Evolutionary conservation across 2,797 vertebrate genomes (phyloP).

Genomic region (Megalops cyprinoides): DNA sequence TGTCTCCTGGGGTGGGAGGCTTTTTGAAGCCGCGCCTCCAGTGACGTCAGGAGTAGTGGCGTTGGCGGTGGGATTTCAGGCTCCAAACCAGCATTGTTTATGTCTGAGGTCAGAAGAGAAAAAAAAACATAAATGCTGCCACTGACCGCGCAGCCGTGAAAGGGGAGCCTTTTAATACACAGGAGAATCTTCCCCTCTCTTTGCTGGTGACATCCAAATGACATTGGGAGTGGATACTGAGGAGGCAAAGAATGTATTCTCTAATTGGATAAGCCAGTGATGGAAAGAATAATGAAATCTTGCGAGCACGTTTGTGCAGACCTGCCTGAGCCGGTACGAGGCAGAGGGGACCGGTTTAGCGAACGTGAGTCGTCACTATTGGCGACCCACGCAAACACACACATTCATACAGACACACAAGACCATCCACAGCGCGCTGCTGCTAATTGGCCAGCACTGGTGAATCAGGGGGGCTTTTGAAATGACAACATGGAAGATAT

Average conservation of each 20-base stretch:
- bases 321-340: slow-evolving; percentile 16
- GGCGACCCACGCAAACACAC: too few species aligned
- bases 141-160: not conserved
- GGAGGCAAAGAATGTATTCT: slow-evolving; percentile 33
- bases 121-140: not conserved
- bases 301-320: slow-evolving; percentile 15
- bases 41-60: not conserved
- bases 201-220: slow-evolving; percentile 34
- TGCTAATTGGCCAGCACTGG: not conserved
- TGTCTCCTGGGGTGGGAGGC: not conserved
- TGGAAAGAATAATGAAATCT: slow-evolving; percentile 29
- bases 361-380: not conserved
- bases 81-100: slow-evolving; percentile 11
- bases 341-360: not conserved
- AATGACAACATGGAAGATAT: not conserved
- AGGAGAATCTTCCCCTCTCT: not conserved
- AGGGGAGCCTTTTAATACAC: not conserved
- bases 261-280: slow-evolving; percentile 39
- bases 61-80: slow-evolving; percentile 8
- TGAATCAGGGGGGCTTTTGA: not conserved
- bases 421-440: not conserved
- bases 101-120: slow-evolving; percentile 8
- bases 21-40: not conserved
- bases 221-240: slow-evolving; percentile 36
- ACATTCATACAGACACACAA: not conserved